Conservation (phyloP, 2,797 vertebrate genomes). For the Danio aesculapii region DNA sequence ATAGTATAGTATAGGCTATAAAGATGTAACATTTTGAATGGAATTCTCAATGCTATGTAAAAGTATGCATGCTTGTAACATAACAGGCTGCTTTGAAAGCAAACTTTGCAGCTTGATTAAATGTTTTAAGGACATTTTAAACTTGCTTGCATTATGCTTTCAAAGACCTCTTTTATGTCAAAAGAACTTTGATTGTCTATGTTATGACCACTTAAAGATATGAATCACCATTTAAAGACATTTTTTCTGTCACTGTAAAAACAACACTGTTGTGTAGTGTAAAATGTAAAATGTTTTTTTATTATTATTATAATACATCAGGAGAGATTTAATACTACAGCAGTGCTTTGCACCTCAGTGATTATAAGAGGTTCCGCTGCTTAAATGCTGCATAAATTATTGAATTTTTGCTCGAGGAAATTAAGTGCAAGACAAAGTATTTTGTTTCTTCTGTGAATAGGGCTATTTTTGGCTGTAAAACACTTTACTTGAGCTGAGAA, state of each 20-base stretch:
- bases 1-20: too few species aligned
- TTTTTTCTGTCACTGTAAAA: neutral
- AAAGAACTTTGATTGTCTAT: too few species aligned
- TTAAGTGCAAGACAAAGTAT: neutral
- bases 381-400: constrained; percentile 26
- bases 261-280: neutral
- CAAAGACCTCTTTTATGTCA: too few species aligned
- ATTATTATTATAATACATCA: neutral
- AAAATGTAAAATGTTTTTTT: neutral
- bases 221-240: neutral
- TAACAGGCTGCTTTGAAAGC: too few species aligned
- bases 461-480: neutral
- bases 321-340: neutral
- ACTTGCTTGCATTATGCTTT: too few species aligned
- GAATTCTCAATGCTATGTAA: too few species aligned
- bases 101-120: too few species aligned
- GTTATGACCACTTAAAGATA: neutral
- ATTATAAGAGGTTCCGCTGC: constrained; percentile 10
- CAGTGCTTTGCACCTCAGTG: neutral
- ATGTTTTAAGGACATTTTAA: too few species aligned
- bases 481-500: neutral
- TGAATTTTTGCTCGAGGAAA: constrained; percentile 16
- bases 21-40: too few species aligned
- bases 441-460: neutral
- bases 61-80: too few species aligned